Evolutionary conservation across 1,140 invertebrate species (phyloP).

Genomic region (Sinella curviseta): DNA sequence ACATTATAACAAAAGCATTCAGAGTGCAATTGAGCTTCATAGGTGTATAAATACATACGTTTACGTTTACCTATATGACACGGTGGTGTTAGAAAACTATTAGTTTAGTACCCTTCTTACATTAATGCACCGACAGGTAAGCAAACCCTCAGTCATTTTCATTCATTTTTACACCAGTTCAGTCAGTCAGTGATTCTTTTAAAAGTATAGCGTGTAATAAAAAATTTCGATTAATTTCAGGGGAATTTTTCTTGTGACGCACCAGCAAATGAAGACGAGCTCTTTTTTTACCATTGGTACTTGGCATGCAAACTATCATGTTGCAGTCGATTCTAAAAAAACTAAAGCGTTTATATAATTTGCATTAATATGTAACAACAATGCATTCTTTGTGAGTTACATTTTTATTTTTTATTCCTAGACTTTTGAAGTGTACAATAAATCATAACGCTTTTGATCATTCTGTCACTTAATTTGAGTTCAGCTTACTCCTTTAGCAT

Average conservation of each 20-base stretch:
- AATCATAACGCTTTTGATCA: background rate
- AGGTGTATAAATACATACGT: too few species aligned
- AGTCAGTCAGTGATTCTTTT: background rate
- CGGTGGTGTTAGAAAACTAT: too few species aligned
- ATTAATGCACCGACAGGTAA: too few species aligned
- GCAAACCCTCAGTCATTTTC: background rate
- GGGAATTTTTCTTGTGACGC: background rate
- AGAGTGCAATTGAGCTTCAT: background rate
- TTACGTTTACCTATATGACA: too few species aligned
- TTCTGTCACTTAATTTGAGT: background rate
- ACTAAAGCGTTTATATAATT: background rate
- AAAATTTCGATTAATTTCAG: background rate
- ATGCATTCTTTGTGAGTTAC: background rate
- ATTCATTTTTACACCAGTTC: background rate
- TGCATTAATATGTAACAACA: background rate
- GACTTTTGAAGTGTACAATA: background rate
- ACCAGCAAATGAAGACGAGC: background rate
- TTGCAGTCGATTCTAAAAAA: background rate
- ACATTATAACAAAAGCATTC: conserved; percentile 5
- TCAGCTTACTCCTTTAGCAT: background rate
- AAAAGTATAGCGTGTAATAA: background rate
- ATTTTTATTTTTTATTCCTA: background rate
- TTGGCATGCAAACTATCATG: background rate
- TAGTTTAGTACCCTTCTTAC: too few species aligned
- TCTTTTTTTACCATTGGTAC: background rate